phyloP scores from a whole-genome alignment of 2,888 invertebrate genomes.

The Leucophenga maculata region DNA sequence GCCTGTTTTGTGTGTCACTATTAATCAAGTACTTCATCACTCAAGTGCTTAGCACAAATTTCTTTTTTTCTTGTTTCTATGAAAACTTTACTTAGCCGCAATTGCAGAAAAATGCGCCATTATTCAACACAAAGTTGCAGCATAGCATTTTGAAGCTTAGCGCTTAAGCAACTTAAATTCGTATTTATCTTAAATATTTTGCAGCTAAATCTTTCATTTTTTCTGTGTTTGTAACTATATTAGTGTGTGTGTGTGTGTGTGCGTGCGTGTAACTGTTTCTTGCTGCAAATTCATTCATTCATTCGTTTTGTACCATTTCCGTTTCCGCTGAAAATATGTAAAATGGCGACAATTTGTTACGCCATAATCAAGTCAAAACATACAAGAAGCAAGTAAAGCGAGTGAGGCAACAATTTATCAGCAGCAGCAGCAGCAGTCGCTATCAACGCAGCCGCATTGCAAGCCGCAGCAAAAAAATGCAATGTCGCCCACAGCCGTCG shows the following conservation, averaged over 20 bases:
- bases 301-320: constrained; percentile 20
- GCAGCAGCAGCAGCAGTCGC: not conserved
- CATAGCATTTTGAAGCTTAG: not conserved
- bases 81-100: not conserved
- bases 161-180: not conserved
- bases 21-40: not conserved
- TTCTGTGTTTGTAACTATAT: not conserved
- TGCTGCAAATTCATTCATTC: not conserved
- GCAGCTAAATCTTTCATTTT: too few relatives aligned
- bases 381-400: constrained; percentile 46
- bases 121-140: not conserved
- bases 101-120: not conserved
- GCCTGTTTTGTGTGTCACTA: not conserved
- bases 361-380: constrained; percentile 65
- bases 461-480: not conserved
- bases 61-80: too few relatives aligned
- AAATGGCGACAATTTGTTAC: constrained; percentile 63
- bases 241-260: not conserved
- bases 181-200: constrained; percentile 7
- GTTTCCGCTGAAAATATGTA: constrained; percentile 49
- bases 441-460: not conserved
- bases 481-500: not conserved
- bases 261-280: not conserved
- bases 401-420: constrained; percentile 16
- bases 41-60: not conserved